Conservation (phyloP, 2,888 invertebrate genomes). For the Melieria omissa region DNA sequence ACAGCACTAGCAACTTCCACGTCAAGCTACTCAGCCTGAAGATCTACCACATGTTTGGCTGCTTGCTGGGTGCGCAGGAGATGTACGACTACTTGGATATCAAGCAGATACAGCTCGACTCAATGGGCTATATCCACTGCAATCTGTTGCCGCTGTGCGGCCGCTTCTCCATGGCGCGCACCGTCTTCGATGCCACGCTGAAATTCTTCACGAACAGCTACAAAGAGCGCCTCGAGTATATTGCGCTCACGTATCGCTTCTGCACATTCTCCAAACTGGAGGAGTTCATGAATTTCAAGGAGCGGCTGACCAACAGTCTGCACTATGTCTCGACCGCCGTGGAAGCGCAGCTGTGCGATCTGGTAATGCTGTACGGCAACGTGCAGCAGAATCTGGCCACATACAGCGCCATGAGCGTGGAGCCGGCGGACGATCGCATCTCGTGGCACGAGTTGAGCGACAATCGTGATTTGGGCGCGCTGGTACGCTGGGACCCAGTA, state of each 20-base stretch:
- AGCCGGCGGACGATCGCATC: slow-evolving; percentile 72
- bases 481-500: slow-evolving; percentile 77
- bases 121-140: slow-evolving; percentile 86
- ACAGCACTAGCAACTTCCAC: slow-evolving; percentile 90
- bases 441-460: slow-evolving; percentile 74
- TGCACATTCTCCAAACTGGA: slow-evolving; percentile 93
- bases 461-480: slow-evolving; percentile 81
- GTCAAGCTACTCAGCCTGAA: slow-evolving; percentile 85
- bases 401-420: slow-evolving; percentile 71
- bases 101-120: slow-evolving; percentile 93
- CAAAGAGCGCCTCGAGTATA: slow-evolving; percentile 91
- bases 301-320: slow-evolving; percentile 82
- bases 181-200: slow-evolving; percentile 79
- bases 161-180: slow-evolving; percentile 76
- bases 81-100: slow-evolving; percentile 84
- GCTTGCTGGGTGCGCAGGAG: slow-evolving; percentile 77
- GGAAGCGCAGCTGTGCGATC: slow-evolving; percentile 77
- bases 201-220: slow-evolving; percentile 90
- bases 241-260: slow-evolving; percentile 92
- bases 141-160: slow-evolving; percentile 80
- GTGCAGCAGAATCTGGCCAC: slow-evolving; percentile 67
- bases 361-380: slow-evolving; percentile 68
- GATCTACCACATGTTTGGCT: slow-evolving; percentile 81
- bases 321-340: slow-evolving; percentile 77
- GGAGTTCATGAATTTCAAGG: slow-evolving; percentile 87